These are phyloP conservation scores for Amyelois transitella DNA, from an alignment of 1,140 invertebrate genomes.

Conservation along the genomic window DNA sequence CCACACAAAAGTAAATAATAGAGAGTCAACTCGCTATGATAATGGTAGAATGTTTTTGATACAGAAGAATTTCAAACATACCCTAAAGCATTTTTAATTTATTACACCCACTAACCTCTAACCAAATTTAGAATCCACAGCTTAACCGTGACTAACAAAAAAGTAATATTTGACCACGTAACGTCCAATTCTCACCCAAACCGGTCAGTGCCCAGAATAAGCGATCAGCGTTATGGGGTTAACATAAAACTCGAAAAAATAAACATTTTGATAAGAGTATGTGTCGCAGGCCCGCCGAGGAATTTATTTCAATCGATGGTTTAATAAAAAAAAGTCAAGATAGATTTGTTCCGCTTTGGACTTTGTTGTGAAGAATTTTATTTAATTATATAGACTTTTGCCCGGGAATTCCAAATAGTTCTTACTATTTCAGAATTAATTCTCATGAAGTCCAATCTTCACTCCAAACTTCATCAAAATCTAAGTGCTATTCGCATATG, in stretches of 20 bases:
- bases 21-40: no score
- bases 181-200: constrained; percentile 9
- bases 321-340: constrained; percentile 13
- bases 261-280: constrained; percentile 41
- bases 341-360: background rate
- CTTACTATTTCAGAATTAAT: no score
- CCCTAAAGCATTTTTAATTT: background rate
- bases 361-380: background rate
- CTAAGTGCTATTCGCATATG: no score
- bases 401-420: no score
- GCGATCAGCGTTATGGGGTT: constrained; percentile 39
- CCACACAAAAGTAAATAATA: no score
- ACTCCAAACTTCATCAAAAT: no score
- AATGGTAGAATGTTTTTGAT: no score
- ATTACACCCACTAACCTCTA: background rate
- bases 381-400: no score
- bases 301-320: constrained; percentile 41
- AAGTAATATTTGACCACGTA: background rate
- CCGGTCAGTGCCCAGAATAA: constrained; percentile 27
- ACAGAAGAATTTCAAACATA: background rate
- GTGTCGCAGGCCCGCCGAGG: constrained; percentile 24
- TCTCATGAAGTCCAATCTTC: no score
- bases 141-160: background rate
- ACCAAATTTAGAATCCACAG: background rate
- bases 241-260: constrained; percentile 28